phyloP scores from a whole-genome alignment of 1,140 invertebrate species.

The Patella vulgata region DNA sequence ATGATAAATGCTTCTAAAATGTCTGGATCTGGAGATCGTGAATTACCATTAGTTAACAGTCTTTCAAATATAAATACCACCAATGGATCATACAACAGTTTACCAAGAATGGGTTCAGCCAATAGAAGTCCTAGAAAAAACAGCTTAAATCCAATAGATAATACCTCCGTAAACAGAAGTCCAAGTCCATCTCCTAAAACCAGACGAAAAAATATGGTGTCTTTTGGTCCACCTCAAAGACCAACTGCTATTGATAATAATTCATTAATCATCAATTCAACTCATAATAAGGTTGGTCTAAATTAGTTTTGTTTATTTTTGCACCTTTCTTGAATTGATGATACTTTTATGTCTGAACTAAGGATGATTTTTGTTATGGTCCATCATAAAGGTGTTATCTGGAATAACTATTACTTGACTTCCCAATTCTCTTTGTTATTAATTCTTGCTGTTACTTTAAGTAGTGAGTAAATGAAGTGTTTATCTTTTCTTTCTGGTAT shows the following conservation, averaged over 20 bases:
- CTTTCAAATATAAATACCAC: not conserved
- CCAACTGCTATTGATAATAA: slow-evolving; percentile 85
- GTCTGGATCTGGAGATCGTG: slow-evolving; percentile 12
- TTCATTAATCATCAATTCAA: slow-evolving; percentile 73
- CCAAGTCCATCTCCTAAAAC: slow-evolving; percentile 56
- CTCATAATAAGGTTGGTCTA: slow-evolving; percentile 73
- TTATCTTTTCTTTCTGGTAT: too few species aligned
- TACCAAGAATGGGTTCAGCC: slow-evolving; percentile 28
- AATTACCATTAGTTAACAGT: slow-evolving; percentile 6
- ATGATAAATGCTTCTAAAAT: slow-evolving; percentile 35
- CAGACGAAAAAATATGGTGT: slow-evolving; percentile 34
- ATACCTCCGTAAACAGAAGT: slow-evolving; percentile 36
- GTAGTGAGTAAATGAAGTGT: too few species aligned
- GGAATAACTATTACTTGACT: too few species aligned
- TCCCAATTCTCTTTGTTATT: too few species aligned
- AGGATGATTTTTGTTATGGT: too few species aligned
- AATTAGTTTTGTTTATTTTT: too few species aligned
- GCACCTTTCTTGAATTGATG: too few species aligned
- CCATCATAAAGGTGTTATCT: too few species aligned
- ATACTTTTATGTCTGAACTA: too few species aligned
- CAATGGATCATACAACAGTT: slow-evolving; percentile 21
- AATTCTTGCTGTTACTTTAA: too few species aligned
- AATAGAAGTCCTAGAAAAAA: slow-evolving; percentile 39
- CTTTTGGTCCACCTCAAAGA: slow-evolving; percentile 50
- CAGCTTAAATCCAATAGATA: slow-evolving; percentile 42